Conservation (phyloP, 2,797 vertebrate species). For the Esox lucius region DNA sequence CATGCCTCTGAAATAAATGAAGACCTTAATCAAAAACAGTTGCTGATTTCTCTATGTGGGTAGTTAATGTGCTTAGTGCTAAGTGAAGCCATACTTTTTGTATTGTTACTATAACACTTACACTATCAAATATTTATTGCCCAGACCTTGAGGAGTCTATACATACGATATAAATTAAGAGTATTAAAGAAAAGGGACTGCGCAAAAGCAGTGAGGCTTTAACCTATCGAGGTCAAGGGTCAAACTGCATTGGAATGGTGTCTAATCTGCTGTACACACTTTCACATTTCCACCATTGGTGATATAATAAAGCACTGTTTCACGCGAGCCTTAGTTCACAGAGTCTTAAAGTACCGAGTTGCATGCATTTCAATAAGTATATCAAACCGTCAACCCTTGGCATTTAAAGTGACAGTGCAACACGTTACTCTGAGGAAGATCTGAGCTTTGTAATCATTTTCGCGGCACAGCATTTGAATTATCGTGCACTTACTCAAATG, state of each 20-base stretch:
- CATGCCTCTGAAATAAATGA: constrained; percentile 28
- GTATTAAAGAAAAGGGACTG: constrained; percentile 45
- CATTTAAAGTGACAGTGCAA: neutral
- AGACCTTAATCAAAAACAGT: constrained; percentile 1
- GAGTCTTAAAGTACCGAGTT: neutral
- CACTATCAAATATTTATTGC: neutral
- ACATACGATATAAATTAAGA: neutral
- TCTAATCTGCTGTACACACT: constrained; percentile 44
- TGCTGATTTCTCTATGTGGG: constrained; percentile 23
- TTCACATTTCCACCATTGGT: neutral
- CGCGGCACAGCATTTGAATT: constrained; percentile 16
- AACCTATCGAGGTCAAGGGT: constrained; percentile 49
- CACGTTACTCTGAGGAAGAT: neutral
- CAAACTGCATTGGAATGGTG: constrained; percentile 44
- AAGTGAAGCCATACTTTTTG: neutral
- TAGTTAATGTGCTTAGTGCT: too few relatives aligned
- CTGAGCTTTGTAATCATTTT: neutral
- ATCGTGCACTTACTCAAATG: too few relatives aligned
- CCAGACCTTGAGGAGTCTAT: constrained; percentile 7
- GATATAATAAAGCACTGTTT: neutral
- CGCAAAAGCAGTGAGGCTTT: constrained; percentile 41
- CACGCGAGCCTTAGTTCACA: neutral
- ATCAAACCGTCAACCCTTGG: neutral
- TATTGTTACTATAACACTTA: neutral
- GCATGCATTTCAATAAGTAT: neutral